Conservation (phyloP, 2,797 vertebrate genomes). For the Jordanella pulchra region DNA sequence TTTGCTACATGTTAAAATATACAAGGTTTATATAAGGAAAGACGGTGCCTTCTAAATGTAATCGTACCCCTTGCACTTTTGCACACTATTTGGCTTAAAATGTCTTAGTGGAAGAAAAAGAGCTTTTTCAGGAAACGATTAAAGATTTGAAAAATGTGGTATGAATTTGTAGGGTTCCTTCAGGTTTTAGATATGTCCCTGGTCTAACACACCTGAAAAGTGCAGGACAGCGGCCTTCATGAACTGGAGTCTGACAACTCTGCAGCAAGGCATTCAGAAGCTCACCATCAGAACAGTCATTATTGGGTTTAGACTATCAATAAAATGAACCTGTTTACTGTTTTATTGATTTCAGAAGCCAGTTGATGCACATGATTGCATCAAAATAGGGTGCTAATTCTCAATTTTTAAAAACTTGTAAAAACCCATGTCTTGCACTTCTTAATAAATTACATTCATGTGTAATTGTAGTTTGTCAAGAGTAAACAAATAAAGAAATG, state of each 20-base stretch:
- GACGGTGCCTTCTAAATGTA: not conserved
- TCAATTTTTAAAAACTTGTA: not conserved
- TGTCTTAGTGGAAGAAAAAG: not conserved
- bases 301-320: too few species aligned
- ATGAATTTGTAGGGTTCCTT: not conserved
- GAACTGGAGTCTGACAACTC: too few species aligned
- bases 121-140: not conserved
- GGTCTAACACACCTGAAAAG: too few species aligned
- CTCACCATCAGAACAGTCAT: too few species aligned
- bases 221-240: too few species aligned
- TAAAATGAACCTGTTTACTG: too few species aligned
- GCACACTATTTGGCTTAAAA: not conserved
- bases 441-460: not conserved
- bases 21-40: not conserved
- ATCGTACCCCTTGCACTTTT: not conserved
- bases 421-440: not conserved
- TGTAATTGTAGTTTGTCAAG: not conserved
- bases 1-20: conserved; percentile 15
- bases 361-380: not conserved
- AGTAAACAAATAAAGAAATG: not conserved
- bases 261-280: too few species aligned
- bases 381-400: not conserved
- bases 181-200: too few species aligned
- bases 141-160: not conserved
- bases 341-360: not conserved